phyloP scores from a whole-genome alignment of 92 coral and sea anemone species.

The Epizoanthus fatuus region DNA sequence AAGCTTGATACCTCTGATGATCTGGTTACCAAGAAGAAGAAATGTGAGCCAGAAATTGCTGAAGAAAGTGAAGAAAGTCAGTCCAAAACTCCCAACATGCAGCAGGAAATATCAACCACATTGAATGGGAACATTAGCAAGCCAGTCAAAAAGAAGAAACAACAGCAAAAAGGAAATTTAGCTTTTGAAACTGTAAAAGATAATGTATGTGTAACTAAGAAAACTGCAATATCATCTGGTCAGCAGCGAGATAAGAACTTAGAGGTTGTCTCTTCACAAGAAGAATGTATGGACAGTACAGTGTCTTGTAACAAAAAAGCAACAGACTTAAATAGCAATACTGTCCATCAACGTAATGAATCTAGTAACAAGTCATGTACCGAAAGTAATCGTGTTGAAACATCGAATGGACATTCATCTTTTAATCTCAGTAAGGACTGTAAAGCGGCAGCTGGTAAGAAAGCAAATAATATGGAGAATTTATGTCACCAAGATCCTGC shows the following conservation, averaged over 20 bases:
- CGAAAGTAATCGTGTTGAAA: not conserved
- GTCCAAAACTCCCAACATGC: not conserved
- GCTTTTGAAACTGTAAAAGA: slow-evolving; percentile 10
- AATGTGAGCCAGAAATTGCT: slow-evolving; percentile 9
- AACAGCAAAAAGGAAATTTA: not conserved
- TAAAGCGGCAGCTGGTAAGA: not conserved
- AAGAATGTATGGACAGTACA: not conserved
- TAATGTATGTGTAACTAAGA: not conserved
- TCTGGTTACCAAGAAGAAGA: not conserved
- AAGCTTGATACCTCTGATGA: slow-evolving; percentile 15
- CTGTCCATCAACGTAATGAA: not conserved
- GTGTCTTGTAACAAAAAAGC: not conserved
- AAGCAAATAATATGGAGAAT: not conserved
- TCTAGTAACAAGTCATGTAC: not conserved
- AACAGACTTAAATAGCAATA: not conserved
- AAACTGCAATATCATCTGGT: not conserved
- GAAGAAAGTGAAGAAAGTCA: slow-evolving; percentile 8
- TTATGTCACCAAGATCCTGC: not conserved
- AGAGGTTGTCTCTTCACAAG: not conserved
- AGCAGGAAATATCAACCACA: not conserved
- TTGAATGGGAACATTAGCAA: slow-evolving; percentile 1
- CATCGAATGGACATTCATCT: not conserved
- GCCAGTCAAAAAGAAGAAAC: slow-evolving; percentile 43
- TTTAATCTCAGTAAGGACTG: not conserved
- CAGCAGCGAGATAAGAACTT: not conserved